phyloP scores from a whole-genome alignment of 1,140 invertebrate genomes.

The Orchestia grillus region DNA sequence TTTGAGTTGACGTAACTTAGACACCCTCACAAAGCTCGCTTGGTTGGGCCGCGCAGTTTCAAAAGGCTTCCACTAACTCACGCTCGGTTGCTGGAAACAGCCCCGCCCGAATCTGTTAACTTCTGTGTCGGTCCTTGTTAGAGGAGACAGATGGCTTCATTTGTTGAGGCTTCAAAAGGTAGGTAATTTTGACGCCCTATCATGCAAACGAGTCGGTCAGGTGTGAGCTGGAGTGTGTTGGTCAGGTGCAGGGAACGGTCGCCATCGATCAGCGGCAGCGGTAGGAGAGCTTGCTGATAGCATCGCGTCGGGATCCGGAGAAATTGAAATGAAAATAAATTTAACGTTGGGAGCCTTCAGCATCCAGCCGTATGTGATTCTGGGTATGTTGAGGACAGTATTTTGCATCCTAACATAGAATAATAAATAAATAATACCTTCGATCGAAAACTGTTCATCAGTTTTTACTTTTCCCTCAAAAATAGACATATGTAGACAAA shows the following conservation, averaged over 20 bases:
- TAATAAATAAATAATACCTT: not conserved
- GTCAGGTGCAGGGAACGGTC: not conserved
- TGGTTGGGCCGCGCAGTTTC: not conserved
- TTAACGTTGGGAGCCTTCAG: not conserved
- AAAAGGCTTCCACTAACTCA: not conserved
- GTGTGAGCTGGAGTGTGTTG: too few species aligned
- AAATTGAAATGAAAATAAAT: not conserved
- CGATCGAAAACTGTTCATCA: not conserved
- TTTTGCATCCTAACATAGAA: not conserved
- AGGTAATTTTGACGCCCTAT: not conserved
- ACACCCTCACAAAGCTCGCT: not conserved
- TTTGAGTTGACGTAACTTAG: not conserved
- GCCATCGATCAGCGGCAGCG: not conserved
- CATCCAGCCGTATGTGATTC: not conserved
- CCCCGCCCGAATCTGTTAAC: not conserved
- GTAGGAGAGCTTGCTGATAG: not conserved
- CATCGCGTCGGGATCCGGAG: not conserved
- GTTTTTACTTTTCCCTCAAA: not conserved
- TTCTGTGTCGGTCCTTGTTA: not conserved
- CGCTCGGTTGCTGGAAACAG: not conserved
- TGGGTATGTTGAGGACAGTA: not conserved
- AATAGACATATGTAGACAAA: not conserved
- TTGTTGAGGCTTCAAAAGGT: not conserved
- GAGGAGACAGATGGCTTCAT: constrained; percentile 10
- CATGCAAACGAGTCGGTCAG: not conserved